Conservation (phyloP, 2,888 invertebrate genomes). For the Caenorhabditis afra region DNA sequence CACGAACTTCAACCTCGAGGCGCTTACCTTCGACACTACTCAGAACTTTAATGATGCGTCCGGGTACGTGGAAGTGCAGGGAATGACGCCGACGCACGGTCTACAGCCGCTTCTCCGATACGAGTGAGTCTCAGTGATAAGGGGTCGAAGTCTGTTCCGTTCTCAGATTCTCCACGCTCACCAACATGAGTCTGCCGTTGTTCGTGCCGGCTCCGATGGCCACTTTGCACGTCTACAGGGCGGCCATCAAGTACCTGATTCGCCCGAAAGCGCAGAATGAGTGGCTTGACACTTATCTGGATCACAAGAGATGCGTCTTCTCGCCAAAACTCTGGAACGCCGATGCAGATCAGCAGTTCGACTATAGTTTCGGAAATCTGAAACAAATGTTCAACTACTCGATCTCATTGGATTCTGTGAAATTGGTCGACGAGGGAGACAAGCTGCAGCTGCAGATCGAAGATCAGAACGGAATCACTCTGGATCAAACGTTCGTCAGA, state of each 20-base stretch:
- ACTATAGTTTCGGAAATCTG: slow-evolving; percentile 32
- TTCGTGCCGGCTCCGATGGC: slow-evolving; percentile 33
- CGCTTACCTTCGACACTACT: not conserved
- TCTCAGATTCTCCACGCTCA: slow-evolving; percentile 20
- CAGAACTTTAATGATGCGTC: slow-evolving; percentile 1
- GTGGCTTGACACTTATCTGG: slow-evolving; percentile 4
- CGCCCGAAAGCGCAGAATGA: not conserved
- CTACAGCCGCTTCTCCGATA: slow-evolving; percentile 18
- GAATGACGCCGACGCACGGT: slow-evolving; percentile 37
- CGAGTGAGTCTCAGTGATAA: slow-evolving; percentile 4
- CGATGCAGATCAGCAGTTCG: slow-evolving; percentile 18
- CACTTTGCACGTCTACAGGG: slow-evolving; percentile 25
- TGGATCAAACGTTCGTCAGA: slow-evolving; percentile 14
- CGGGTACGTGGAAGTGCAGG: slow-evolving; percentile 27
- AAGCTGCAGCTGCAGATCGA: slow-evolving; percentile 37
- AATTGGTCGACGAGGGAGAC: slow-evolving; percentile 28
- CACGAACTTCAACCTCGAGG: slow-evolving; percentile 17
- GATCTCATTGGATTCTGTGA: slow-evolving; percentile 15
- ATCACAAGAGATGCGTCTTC: slow-evolving; percentile 13
- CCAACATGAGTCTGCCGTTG: slow-evolving; percentile 33
- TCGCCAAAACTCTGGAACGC: slow-evolving; percentile 41
- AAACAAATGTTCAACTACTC: slow-evolving; percentile 38
- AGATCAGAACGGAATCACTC: slow-evolving; percentile 19
- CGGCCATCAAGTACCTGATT: slow-evolving; percentile 2
- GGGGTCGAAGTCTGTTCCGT: not conserved